Evolutionary conservation across 2,113 vertebrate genomes (phyloP), one percentile per base, ranked within the genome.

Genomic region (Myocastor coypus): DNA sequence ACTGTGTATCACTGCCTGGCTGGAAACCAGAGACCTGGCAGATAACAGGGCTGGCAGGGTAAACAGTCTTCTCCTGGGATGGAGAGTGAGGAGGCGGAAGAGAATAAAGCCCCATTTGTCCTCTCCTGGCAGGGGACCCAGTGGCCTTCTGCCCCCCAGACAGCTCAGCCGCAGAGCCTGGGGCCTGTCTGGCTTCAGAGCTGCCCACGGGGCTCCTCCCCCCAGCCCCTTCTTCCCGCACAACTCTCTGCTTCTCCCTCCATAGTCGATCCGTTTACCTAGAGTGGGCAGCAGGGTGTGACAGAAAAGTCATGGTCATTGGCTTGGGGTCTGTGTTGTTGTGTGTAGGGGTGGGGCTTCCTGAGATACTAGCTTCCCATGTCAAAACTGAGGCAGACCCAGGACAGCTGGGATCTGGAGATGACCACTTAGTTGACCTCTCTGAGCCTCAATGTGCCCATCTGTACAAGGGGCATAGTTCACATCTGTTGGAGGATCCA

Each of bases 51-150:
- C 91, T 69, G 73, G 46, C 59, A 0, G 7, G 40, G 71, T n/a
- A 34, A 59, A 83, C 66, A 63, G 92, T 14, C 46, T 64, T 59
- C 66, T 89, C 82, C 87, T 5, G 87, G 84, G 80, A 13, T 28
- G 81, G 46, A 30, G 80, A 46, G 26, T 63, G 20, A 78, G 71
- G 20, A 78, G 71, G 26, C 0, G 10, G 30, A 34, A n/a, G 68
- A 59, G 87, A 84, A 68, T 83, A 82, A 78, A 50, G 12, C 86
- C 69, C 73, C 59, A n/a, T 93, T 24, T 89, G 78, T 77, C 69
- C 86, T 71, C 0, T 37, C 22, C 87, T 55, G 69, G 59, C 66
- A 1, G 78, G 55, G 46, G 32, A 52, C 73, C 61, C 73, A 6
- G 73, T 0, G 9, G 64, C 46, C 7, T 52, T 83, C 8, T 2